Percentiles rank a stretch among this genome's conserved stretches.
Conservation (phyloP, 2,797 vertebrate species). For the Poecilia velifera region DNA sequence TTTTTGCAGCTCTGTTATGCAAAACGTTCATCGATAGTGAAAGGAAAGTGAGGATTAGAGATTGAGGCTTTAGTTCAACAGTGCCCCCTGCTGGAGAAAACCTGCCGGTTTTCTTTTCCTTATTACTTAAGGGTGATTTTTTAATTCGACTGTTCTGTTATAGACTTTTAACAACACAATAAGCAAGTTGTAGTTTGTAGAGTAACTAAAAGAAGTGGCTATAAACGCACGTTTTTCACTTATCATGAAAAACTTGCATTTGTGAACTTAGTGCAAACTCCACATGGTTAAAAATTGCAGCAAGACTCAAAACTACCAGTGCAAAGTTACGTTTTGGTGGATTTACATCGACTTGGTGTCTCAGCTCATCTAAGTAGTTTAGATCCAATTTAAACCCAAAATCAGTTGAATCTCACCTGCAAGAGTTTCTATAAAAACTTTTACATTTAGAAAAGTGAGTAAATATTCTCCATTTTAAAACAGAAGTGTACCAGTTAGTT, state of each 20-base stretch:
- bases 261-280: not conserved
- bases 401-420: not conserved
- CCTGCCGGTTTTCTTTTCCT: not conserved
- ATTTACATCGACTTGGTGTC: not conserved
- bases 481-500: not conserved
- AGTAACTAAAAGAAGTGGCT: not conserved
- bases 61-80: slow-evolving; percentile 69
- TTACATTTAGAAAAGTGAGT: not conserved
- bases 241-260: not conserved
- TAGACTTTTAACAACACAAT: not conserved
- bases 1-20: slow-evolving; percentile 63
- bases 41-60: slow-evolving; percentile 3
- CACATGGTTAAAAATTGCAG: not conserved
- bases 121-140: too few relatives aligned
- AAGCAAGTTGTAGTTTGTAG: not conserved
- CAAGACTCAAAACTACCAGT: not conserved
- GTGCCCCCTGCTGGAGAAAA: slow-evolving; percentile 75
- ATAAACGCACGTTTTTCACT: not conserved
- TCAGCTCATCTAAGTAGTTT: not conserved
- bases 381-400: not conserved
- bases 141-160: not conserved
- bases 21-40: slow-evolving; percentile 47
- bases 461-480: not conserved
- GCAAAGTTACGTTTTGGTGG: not conserved
- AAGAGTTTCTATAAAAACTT: not conserved